phyloP scores from a whole-genome alignment of 2,797 vertebrate genomes.

The Microctenopoma lineatum region DNA sequence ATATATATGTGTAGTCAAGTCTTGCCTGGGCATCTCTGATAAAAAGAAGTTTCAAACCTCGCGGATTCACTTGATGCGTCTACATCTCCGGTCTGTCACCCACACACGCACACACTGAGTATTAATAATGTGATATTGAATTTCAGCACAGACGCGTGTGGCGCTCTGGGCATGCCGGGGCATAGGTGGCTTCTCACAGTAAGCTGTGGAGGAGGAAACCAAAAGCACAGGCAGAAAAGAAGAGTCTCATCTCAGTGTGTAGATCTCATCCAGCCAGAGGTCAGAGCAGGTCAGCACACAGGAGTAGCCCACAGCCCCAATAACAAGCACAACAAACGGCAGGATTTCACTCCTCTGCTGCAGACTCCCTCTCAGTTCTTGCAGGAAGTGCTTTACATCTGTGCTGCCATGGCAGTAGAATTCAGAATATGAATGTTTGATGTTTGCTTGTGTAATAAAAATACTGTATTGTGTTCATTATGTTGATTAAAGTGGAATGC shows the following conservation, averaged over 20 bases:
- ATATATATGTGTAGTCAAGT: background rate
- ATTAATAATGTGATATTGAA: slow-evolving; percentile 8
- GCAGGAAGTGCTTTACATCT: background rate
- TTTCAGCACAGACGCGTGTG: slow-evolving; percentile 22
- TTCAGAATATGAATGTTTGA: slow-evolving; percentile 2
- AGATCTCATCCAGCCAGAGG: slow-evolving; percentile 34
- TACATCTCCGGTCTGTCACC: background rate
- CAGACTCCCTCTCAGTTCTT: slow-evolving; percentile 21
- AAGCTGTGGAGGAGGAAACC: slow-evolving; percentile 23
- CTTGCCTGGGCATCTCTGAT: slow-evolving; percentile 20
- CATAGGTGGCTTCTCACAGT: slow-evolving; percentile 26
- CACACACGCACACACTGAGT: background rate
- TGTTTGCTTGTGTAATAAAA: background rate
- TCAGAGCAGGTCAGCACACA: slow-evolving; percentile 52
- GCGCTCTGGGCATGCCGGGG: slow-evolving; percentile 22
- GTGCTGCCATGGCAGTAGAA: slow-evolving; percentile 5
- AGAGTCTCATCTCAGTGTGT: slow-evolving; percentile 34
- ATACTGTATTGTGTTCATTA: background rate
- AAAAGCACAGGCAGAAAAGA: slow-evolving; percentile 30
- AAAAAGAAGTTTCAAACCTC: slow-evolving; percentile 14
- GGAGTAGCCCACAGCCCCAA: slow-evolving; percentile 42
- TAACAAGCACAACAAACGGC: slow-evolving; percentile 60
- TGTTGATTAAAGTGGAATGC: no score
- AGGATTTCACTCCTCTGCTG: slow-evolving; percentile 29
- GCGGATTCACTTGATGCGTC: background rate